Base-by-base conservation (phyloP, 2,113 vertebrate genomes). In the Xiphophorus maculatus region DNA sequence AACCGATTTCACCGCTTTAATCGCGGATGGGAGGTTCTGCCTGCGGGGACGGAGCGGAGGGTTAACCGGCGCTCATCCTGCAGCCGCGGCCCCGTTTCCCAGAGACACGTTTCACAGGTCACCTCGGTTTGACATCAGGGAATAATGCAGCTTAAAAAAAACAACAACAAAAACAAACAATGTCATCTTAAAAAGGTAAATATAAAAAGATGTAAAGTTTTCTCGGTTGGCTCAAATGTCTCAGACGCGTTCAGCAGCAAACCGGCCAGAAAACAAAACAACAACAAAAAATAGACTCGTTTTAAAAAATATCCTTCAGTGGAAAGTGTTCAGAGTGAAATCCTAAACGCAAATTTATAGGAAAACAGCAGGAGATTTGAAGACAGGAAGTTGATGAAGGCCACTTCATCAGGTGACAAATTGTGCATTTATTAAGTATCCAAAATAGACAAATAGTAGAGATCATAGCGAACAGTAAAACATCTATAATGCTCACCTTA, bases 1-100 rank as follows among this genome's bases (percentile, higher is more conserved):
- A 92, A 91, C 79, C 88, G 35, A 91, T 94, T 94, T 90, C 73
- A 73, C 74, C 60, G 83, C 84, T 86, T 85, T 86, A 86, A 88
- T 87, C 85, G 74, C n/a, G 83, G 87, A 79, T 58, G 82, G 65
- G 76, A 81, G 87, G 86, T 4, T 33, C 77, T 58, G 84, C 84
- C 73, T 68, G 89, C 86, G 37, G 86, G 74, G 85, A 40, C 19
- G 76, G 74, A 35, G 84, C 2, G 86, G 68, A 76, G 83, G 81
- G 62, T 77, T 63, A 17, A 76, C 33, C 37, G 74, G 19, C 76
- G 61, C 5, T 48, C 66, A 25, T 44, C 19, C 30, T 25, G 13
- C 12, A 4, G 7, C 71, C 69, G 28, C 10, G 11, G 42, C 25
- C 65, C 22, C 32, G 44, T 64, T 61, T 27, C 13, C 60, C 9